Evolutionary conservation across 2,797 vertebrate species (phyloP), one percentile per base, ranked within the genome.

Genomic region (Coregonus suidteri): DNA sequence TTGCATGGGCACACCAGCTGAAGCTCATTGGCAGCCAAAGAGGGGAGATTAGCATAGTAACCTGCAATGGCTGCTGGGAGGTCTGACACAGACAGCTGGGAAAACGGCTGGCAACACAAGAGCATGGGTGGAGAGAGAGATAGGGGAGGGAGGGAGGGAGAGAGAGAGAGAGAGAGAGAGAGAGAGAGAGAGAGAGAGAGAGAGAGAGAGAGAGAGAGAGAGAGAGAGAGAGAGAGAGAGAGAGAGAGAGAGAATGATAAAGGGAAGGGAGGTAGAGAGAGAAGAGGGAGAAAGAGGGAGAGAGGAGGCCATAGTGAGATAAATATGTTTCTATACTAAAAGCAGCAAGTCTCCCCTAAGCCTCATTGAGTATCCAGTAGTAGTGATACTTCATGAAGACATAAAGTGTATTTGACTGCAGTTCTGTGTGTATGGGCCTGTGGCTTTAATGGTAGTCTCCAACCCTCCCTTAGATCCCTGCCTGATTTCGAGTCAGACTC

Each of bases 31-130:
- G 84, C 87, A 90, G 89, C 85, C 85, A 81, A 78, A 79, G 65
- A 85, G 80, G 73, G 83, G 84, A 87, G 88, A 92, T 89, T 91
- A 91, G 86, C 89, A 92, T 82, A 71, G 78, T 90, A 88, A 93
- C 91, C 92, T 88, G 90, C 87, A 91, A 88, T 90, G 86, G 81
- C 87, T 87, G 85, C 86, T 85, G 78, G 82, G 81, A 85, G 84
- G 80, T 77, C 83, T 85, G 89, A 91, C 86, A 79, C 35, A 4
- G 88, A 89, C 91, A 93, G 90, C 91, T 92, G 91, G 78, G 83
- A 68, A 83, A 86, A 80, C 71, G 56, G 74, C 78, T 80, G 85
- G 86, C 84, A 85, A 77, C 11, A 69, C 77, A 77, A 86, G 71
- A n/a, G 62, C 30, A 51, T 70, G 51, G 54, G 20, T n/a, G 56